These are phyloP conservation scores for Imbricaverruca yamaguchii DNA, from an alignment of 2,888 invertebrate genomes.

Conservation along the genomic window DNA sequence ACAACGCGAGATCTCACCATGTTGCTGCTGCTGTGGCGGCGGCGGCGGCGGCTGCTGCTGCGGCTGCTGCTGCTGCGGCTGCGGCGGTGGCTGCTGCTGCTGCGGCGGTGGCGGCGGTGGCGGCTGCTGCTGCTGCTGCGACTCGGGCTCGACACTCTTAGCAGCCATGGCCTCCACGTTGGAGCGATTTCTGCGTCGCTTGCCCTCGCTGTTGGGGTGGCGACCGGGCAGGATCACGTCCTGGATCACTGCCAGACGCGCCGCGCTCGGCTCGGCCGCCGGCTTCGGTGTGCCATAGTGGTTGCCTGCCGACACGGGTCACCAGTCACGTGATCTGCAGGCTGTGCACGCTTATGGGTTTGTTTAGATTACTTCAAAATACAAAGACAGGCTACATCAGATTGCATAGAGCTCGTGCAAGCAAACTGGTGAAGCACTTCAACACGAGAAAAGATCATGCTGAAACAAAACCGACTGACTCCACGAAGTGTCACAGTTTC, in stretches of 20 bases:
- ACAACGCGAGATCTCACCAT: background rate
- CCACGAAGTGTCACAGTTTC: no score
- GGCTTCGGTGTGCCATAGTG: constrained; percentile 55
- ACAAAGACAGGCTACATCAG: no score
- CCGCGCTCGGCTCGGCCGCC: constrained; percentile 37
- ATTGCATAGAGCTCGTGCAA: no score
- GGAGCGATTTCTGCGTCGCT: constrained; percentile 48
- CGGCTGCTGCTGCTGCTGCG: background rate
- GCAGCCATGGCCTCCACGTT: constrained; percentile 50
- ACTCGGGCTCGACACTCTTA: constrained; percentile 33
- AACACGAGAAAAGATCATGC: no score
- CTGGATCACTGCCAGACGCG: constrained; percentile 7
- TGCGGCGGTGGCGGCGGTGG: constrained; percentile 37
- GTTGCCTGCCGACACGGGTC: constrained; percentile 44
- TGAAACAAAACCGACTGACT: no score
- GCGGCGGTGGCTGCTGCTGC: no score
- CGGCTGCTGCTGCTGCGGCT: no score
- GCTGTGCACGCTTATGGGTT: no score
- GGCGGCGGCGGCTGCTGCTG: no score
- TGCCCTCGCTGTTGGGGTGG: constrained; percentile 49
- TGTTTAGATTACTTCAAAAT: no score
- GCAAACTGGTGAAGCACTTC: no score
- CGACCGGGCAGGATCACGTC: constrained; percentile 45
- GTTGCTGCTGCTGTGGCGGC: background rate
- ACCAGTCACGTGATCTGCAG: background rate